Conservation (phyloP, 2,888 invertebrate species). For the Folsomia candida region DNA sequence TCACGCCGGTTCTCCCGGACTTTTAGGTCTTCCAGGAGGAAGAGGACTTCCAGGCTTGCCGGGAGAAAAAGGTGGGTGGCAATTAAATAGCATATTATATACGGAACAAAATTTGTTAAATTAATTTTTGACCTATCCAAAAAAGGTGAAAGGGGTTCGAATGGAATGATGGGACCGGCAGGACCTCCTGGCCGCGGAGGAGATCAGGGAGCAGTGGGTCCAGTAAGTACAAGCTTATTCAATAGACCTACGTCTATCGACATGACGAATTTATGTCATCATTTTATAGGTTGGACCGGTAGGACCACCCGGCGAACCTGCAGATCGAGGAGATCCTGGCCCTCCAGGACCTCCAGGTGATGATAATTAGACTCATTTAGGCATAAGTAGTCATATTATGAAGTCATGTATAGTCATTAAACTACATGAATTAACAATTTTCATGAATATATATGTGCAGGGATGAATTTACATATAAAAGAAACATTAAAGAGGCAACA, state of each 20-base stretch:
- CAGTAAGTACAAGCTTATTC: too few relatives aligned
- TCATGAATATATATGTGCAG: too few relatives aligned
- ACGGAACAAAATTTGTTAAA: too few relatives aligned
- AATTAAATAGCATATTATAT: too few relatives aligned
- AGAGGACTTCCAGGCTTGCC: conserved; percentile 65
- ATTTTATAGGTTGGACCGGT: conserved; percentile 62
- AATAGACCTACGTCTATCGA: too few relatives aligned
- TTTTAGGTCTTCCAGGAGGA: conserved; percentile 68
- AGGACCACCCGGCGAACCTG: conserved; percentile 77
- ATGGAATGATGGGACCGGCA: conserved; percentile 70
- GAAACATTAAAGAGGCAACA: conserved; percentile 2
- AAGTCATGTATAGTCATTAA: too few relatives aligned
- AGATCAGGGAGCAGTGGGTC: conserved; percentile 75
- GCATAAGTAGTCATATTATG: too few relatives aligned
- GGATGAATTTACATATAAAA: too few relatives aligned
- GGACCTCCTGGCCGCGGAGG: conserved; percentile 70
- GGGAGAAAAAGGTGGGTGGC: conserved; percentile 74
- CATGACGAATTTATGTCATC: background rate
- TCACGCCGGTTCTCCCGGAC: conserved; percentile 67
- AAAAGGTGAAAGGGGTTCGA: conserved; percentile 71
- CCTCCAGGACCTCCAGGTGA: conserved; percentile 62
- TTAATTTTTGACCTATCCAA: too few relatives aligned
- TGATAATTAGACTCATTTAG: too few relatives aligned
- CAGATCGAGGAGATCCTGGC: conserved; percentile 75
- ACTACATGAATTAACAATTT: too few relatives aligned